Base-by-base conservation (phyloP, 92 coral and sea anemone genomes). In the Bergia sp. region DNA sequence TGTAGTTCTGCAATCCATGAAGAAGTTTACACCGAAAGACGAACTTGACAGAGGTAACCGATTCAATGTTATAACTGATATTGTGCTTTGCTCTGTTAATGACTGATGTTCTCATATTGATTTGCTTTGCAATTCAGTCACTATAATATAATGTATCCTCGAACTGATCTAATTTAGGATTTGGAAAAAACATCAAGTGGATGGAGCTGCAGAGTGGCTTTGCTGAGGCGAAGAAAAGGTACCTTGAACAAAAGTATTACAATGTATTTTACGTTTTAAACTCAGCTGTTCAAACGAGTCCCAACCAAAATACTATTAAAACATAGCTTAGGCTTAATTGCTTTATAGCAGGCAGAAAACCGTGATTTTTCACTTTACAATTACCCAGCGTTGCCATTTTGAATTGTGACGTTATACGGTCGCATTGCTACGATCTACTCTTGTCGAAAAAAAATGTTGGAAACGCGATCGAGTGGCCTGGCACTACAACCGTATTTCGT, bases 111-210 rank as follows among this genome's bases (percentile, higher is more conserved):
- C 0, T n/a, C 15, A 10, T 20, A 36, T 23, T 37, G 55, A 20
- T 7, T 18, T 78, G 47, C 45, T 43, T 7, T 8, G 2, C 42
- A 10, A 21, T 50, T 9, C 65, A 36, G 3, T 10, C 41, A 73
- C 0, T 73, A 3, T 5, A 73, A 37, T 7, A 10, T 10, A 1
- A 4, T 3, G 2, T 36, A 39, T 20, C 43, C 0, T 1, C 39
- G 20, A 16, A 20, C 12, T 58, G 40, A 20, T 50, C 12, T 13
- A 43, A 23, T 79, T 23, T 18, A 96, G 99, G 99, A 74, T 96
- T 95, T 85, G 99, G 99, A 18, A 93, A 89, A 64, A 55, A 93
- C 69, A 94, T 92, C 53, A 86, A 88, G n/a, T 96, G 99, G 99
- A 91, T 90, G 76, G 86, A 88, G 66, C 86, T 95, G 43, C 92